Percentiles rank a stretch among this genome's conserved stretches.
Evolutionary conservation across 2,888 invertebrate genomes (phyloP).

Genomic region (Mimachlamys varia): DNA sequence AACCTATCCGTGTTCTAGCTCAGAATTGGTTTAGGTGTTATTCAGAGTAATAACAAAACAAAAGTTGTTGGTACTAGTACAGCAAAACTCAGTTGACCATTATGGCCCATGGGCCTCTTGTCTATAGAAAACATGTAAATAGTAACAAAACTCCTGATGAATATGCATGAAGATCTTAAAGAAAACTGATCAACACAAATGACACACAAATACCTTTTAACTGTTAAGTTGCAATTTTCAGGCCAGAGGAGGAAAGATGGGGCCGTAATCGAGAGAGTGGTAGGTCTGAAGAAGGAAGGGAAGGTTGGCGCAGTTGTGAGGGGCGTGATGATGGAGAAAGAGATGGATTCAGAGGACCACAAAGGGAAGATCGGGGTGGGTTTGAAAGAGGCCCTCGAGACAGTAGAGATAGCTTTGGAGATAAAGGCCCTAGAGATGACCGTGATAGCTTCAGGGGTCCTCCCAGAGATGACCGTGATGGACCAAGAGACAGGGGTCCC

Average conservation of each 20-base stretch:
- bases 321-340: conserved; percentile 49
- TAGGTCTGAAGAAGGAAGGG: conserved; percentile 32
- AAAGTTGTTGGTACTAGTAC: too few species aligned
- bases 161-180: too few species aligned
- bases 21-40: too few species aligned
- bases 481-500: conserved; percentile 48
- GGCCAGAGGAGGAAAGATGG: conserved; percentile 37
- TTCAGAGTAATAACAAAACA: too few species aligned
- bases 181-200: neutral
- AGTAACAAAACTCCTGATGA: too few species aligned
- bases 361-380: conserved; percentile 51
- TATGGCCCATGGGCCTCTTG: too few species aligned
- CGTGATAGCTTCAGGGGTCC: conserved; percentile 37
- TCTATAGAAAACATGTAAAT: too few species aligned
- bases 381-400: conserved; percentile 50
- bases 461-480: conserved; percentile 48
- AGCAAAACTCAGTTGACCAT: too few species aligned
- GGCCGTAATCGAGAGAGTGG: conserved; percentile 38
- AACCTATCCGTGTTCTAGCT: too few species aligned
- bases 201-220: neutral
- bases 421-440: conserved; percentile 50
- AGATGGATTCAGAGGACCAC: conserved; percentile 57
- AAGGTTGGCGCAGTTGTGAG: conserved; percentile 32
- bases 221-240: conserved; percentile 17
- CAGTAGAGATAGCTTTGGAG: conserved; percentile 46